These are phyloP conservation scores for Caenorhabditis virilis DNA, from an alignment of 2,888 invertebrate species.

Conservation along the genomic window DNA sequence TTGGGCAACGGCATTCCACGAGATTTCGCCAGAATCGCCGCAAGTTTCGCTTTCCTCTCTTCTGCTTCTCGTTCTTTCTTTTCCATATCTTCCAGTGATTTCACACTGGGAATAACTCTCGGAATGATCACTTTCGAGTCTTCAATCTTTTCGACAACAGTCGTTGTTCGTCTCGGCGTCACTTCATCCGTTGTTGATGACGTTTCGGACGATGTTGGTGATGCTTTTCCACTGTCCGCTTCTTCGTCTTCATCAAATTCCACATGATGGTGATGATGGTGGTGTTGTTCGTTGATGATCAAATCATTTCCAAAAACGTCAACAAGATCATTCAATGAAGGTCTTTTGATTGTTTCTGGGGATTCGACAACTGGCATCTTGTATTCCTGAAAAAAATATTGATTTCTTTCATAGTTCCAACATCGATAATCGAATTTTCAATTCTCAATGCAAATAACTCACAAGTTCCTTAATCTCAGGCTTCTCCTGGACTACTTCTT, in stretches of 20 bases:
- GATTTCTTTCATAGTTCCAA: too few species aligned
- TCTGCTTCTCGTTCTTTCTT: constrained; percentile 21
- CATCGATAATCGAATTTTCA: too few species aligned
- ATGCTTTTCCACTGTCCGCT: constrained; percentile 37
- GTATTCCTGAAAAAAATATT: too few species aligned
- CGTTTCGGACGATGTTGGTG: constrained; percentile 25
- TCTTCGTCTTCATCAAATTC: constrained; percentile 23
- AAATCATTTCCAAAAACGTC: constrained; percentile 37
- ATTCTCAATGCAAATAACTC: too few species aligned
- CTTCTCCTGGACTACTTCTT: background rate
- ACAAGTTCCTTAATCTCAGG: background rate
- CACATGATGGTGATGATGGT: background rate
- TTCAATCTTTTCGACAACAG: too few species aligned
- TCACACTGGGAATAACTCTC: constrained; percentile 17
- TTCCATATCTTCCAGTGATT: constrained; percentile 28
- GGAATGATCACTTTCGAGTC: constrained; percentile 11
- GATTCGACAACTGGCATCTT: constrained; percentile 1
- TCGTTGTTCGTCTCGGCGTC: constrained; percentile 24
- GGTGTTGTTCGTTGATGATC: constrained; percentile 13
- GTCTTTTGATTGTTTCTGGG: background rate
- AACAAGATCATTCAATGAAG: constrained; percentile 15
- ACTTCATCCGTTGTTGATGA: constrained; percentile 26
- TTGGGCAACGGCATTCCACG: constrained; percentile 26
- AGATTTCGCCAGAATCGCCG: constrained; percentile 31
- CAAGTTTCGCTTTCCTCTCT: constrained; percentile 24